Conservation (phyloP, 1,140 invertebrate species). For the Chlorops oryzae region DNA sequence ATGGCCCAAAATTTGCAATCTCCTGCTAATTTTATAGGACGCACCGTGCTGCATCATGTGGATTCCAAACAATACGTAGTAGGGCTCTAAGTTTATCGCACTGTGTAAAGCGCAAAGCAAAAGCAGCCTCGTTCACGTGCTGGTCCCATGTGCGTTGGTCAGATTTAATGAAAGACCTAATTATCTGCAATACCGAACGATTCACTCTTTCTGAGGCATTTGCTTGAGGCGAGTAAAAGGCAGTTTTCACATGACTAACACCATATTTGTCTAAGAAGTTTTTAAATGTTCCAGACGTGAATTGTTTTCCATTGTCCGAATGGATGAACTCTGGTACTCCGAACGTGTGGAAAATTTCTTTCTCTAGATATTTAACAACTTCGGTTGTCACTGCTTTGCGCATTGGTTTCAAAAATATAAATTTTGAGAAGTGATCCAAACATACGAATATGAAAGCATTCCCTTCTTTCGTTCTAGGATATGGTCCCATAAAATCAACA, state of each 20-base stretch:
- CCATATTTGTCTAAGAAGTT: not conserved
- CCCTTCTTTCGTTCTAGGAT: conserved; percentile 1
- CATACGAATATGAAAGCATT: not conserved
- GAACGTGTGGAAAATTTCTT: no score
- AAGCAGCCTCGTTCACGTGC: no score
- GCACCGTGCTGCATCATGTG: not conserved
- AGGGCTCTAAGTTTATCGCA: not conserved
- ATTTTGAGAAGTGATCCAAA: conserved; percentile 8
- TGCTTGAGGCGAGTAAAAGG: not conserved
- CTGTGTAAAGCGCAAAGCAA: not conserved
- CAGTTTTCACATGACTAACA: not conserved
- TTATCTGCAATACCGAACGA: not conserved
- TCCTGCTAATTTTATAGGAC: not conserved
- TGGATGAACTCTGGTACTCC: no score
- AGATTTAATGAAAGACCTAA: not conserved
- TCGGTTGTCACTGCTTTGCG: no score
- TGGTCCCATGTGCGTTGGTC: not conserved
- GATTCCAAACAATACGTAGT: not conserved
- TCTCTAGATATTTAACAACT: no score
- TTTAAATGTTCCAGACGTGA: not conserved
- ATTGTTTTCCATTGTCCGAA: not conserved
- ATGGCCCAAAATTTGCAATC: no score
- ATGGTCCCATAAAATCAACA: conserved; percentile 4
- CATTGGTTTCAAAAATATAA: not conserved
- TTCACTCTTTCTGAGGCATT: not conserved